Percentiles rank a stretch among this genome's conserved stretches.
Conservation (phyloP, 2,113 vertebrate species). For the Labeo rohita region DNA sequence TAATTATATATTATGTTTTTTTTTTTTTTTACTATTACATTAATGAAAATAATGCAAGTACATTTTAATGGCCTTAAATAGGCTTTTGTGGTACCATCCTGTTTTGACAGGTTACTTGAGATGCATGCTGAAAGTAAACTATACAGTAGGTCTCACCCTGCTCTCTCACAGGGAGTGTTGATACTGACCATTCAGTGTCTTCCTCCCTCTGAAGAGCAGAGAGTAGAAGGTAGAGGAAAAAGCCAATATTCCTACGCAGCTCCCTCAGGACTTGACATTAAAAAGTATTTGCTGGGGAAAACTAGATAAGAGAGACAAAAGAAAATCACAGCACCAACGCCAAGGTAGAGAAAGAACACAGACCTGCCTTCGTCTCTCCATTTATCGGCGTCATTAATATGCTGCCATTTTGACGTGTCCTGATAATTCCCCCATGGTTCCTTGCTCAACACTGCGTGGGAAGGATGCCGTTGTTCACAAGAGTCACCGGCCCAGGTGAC, state of each 20-base stretch:
- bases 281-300: slow-evolving; percentile 43
- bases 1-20: no score
- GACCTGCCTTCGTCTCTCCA: background rate
- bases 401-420: slow-evolving; percentile 43
- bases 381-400: slow-evolving; percentile 45
- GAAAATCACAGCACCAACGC: slow-evolving; percentile 7
- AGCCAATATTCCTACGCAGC: background rate
- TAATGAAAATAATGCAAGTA: background rate
- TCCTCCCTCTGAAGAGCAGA: background rate
- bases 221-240: slow-evolving; percentile 10
- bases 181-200: background rate
- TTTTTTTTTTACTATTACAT: no score
- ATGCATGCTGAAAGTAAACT: background rate
- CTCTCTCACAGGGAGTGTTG: background rate
- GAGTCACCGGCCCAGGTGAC: slow-evolving; percentile 65
- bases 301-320: slow-evolving; percentile 48
- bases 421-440: slow-evolving; percentile 44
- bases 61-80: background rate
- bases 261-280: slow-evolving; percentile 49
- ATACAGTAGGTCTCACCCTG: background rate
- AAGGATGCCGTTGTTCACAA: slow-evolving; percentile 58
- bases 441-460: slow-evolving; percentile 47
- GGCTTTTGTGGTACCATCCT: background rate
- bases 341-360: background rate
- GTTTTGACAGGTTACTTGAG: background rate